These are phyloP conservation scores for Callimorpha dominula DNA, from an alignment of 2,888 invertebrate species.

Conservation along the genomic window DNA sequence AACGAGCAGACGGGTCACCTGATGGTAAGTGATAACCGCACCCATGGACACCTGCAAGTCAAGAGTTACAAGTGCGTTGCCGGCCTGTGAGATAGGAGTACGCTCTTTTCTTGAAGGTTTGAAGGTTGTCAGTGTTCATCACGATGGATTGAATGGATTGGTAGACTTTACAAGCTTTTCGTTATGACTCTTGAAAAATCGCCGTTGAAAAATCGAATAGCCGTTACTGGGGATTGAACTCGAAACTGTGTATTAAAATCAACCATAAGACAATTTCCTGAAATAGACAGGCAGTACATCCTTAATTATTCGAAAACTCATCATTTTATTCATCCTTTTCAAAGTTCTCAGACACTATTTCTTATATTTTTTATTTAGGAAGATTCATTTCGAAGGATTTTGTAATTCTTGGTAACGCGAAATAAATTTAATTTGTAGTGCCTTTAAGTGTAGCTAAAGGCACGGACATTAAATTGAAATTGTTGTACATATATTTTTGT, in stretches of 20 bases:
- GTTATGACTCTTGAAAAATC: too few species aligned
- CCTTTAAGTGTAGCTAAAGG: neutral
- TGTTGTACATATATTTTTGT: neutral
- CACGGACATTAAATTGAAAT: neutral
- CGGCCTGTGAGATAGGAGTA: too few species aligned
- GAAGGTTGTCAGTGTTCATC: too few species aligned
- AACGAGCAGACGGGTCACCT: too few species aligned
- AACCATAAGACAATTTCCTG: neutral
- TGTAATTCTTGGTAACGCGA: slow-evolving; percentile 1
- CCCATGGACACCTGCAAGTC: too few species aligned
- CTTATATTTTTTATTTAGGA: too few species aligned
- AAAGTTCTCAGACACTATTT: neutral
- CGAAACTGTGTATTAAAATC: neutral
- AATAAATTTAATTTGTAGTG: neutral
- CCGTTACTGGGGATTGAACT: neutral
- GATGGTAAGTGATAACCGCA: too few species aligned
- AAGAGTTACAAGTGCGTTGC: too few species aligned
- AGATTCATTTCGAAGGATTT: neutral
- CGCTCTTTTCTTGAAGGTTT: too few species aligned
- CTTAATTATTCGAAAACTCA: neutral
- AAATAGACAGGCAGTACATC: neutral
- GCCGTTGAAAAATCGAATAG: neutral
- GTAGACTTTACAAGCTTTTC: too few species aligned
- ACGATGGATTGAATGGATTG: too few species aligned
- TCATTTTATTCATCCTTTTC: neutral